Percentiles rank a stretch among this genome's conserved stretches.
Evolutionary conservation across 2,888 invertebrate species (phyloP).

Genomic region (Zonitis immaculata): DNA sequence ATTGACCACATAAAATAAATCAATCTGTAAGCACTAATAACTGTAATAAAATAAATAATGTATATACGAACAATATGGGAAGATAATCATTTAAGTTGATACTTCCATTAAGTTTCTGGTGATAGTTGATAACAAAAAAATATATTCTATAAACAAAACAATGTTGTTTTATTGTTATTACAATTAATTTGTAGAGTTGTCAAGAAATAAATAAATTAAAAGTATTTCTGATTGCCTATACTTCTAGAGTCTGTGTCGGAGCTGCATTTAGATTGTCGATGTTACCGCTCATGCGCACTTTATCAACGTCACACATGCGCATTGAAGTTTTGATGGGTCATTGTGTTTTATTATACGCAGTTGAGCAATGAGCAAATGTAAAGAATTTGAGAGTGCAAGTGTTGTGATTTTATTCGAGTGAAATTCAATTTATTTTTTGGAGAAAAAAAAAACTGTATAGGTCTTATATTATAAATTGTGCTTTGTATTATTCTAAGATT

Average conservation of each 20-base stretch:
- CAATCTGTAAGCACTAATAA: too few relatives aligned
- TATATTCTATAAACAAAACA: not conserved
- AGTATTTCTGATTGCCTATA: too few relatives aligned
- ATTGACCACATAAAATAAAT: not conserved
- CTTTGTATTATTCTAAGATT: slow-evolving; percentile 14
- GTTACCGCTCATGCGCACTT: too few relatives aligned
- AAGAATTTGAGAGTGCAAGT: not conserved
- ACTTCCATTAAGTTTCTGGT: not conserved
- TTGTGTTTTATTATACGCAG: not conserved
- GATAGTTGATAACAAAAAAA: not conserved
- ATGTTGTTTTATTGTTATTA: not conserved
- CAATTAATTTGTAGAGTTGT: too few relatives aligned
- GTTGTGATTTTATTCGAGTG: not conserved
- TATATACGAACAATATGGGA: not conserved
- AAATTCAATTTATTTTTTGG: not conserved
- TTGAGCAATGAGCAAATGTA: too few relatives aligned
- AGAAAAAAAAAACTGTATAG: not conserved
- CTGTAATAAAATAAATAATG: not conserved
- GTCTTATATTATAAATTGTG: slow-evolving; percentile 12
- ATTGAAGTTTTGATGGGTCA: too few relatives aligned
- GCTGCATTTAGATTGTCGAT: too few relatives aligned
- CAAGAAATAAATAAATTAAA: too few relatives aligned
- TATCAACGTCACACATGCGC: too few relatives aligned
- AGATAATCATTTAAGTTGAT: not conserved
- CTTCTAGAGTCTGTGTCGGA: too few relatives aligned